These are phyloP conservation scores for Digitonthophagus gazella DNA, from an alignment of 2,888 invertebrate species.

Conservation along the genomic window DNA sequence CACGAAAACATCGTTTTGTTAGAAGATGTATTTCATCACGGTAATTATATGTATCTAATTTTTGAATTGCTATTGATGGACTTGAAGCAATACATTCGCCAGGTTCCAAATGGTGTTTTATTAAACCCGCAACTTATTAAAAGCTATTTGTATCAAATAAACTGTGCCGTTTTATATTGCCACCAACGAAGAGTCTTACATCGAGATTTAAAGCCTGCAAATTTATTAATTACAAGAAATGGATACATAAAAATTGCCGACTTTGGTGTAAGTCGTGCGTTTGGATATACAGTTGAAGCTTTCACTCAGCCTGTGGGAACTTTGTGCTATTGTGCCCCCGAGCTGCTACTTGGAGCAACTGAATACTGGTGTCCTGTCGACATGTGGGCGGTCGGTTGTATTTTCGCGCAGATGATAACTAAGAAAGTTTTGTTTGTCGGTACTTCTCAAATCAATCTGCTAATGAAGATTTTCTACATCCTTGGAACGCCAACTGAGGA, in stretches of 20 bases:
- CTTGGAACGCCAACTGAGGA: slow-evolving; percentile 88
- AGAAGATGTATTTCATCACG: too few relatives aligned
- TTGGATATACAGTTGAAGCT: slow-evolving; percentile 86
- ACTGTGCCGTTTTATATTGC: slow-evolving; percentile 60
- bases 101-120: neutral
- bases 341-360: slow-evolving; percentile 87
- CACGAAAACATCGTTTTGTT: too few relatives aligned
- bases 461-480: slow-evolving; percentile 92
- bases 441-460: slow-evolving; percentile 97
- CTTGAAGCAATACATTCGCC: slow-evolving; percentile 77
- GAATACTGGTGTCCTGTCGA: slow-evolving; percentile 91
- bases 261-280: slow-evolving; percentile 92
- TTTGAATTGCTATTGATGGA: slow-evolving; percentile 94
- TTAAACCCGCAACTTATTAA: too few relatives aligned
- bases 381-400: slow-evolving; percentile 94
- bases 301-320: slow-evolving; percentile 97
- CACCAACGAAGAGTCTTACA: slow-evolving; percentile 86
- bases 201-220: slow-evolving; percentile 90
- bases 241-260: slow-evolving; percentile 94
- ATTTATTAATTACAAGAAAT: slow-evolving; percentile 79
- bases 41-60: slow-evolving; percentile 67
- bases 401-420: slow-evolving; percentile 92
- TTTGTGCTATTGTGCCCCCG: slow-evolving; percentile 95
- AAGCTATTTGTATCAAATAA: neutral
- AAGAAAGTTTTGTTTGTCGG: slow-evolving; percentile 89